Conservation (phyloP, 2,888 invertebrate genomes). For the Labia minor region DNA sequence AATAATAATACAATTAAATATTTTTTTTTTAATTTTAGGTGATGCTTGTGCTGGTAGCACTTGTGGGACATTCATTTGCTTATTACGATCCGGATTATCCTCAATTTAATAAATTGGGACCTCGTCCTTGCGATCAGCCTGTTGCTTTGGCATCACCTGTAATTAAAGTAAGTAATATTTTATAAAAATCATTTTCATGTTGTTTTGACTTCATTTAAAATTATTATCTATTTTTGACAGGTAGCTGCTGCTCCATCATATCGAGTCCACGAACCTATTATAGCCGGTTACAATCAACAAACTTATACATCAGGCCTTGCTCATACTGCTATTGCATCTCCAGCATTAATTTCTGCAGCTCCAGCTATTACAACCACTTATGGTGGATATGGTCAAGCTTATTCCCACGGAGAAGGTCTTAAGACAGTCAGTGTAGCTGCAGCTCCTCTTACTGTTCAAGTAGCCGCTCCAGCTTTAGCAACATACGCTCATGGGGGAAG, state of each 20-base stretch:
- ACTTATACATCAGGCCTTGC: neutral
- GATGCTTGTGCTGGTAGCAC: neutral
- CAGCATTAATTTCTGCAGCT: neutral
- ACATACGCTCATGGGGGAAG: neutral
- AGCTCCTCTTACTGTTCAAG: neutral
- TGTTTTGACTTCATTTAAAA: no score
- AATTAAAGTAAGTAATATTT: neutral
- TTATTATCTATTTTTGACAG: neutral
- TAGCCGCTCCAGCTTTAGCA: neutral
- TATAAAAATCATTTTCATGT: neutral
- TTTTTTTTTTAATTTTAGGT: neutral
- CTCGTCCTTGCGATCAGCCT: neutral
- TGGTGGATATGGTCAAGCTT: neutral
- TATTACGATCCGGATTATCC: constrained; percentile 4
- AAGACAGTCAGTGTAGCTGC: neutral
- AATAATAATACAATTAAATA: neutral
- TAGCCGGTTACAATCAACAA: neutral
- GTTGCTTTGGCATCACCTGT: neutral
- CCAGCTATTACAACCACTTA: neutral
- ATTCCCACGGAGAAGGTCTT: neutral
- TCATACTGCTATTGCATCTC: neutral
- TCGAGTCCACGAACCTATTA: neutral
- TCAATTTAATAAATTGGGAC: neutral
- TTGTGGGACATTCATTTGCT: neutral
- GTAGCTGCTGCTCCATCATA: neutral